Percentiles rank a stretch among this genome's conserved stretches.
phyloP scores from a whole-genome alignment of 2,888 invertebrate genomes.

The Phaonia tiefii region DNA sequence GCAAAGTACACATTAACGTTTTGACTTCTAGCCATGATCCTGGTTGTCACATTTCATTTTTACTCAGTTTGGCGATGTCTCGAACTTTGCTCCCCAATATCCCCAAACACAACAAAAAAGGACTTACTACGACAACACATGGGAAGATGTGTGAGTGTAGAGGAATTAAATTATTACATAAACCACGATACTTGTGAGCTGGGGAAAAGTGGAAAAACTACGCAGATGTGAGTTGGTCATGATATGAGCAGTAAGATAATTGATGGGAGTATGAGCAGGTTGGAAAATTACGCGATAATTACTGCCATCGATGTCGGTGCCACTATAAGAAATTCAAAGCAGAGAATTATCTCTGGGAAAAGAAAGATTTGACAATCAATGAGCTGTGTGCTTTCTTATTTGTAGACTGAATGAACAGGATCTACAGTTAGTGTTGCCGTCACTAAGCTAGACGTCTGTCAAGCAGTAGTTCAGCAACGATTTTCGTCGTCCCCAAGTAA shows the following conservation, averaged over 20 bases:
- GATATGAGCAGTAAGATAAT: background rate
- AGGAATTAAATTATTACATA: conserved; percentile 37
- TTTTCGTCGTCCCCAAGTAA: no score
- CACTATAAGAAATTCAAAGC: no score
- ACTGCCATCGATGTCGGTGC: no score
- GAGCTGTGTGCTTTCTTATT: no score
- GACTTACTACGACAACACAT: background rate
- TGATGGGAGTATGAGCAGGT: background rate
- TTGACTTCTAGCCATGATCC: conserved; percentile 59
- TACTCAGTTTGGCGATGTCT: conserved; percentile 31
- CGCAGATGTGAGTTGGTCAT: background rate
- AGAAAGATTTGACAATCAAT: no score
- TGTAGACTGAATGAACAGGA: no score
- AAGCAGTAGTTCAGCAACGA: no score
- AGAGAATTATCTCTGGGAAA: no score
- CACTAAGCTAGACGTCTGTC: no score
- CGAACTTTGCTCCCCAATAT: background rate
- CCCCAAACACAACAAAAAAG: background rate
- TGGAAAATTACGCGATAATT: no score
- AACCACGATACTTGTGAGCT: conserved; percentile 42
- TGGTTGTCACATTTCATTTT: conserved; percentile 59
- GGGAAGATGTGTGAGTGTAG: conserved; percentile 15
- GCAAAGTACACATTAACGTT: conserved; percentile 52
- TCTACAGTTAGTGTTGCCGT: no score
- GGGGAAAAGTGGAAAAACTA: conserved; percentile 39